These are phyloP conservation scores for Drosophila colorata DNA, from an alignment of 2,888 invertebrate genomes.

Conservation along the genomic window DNA sequence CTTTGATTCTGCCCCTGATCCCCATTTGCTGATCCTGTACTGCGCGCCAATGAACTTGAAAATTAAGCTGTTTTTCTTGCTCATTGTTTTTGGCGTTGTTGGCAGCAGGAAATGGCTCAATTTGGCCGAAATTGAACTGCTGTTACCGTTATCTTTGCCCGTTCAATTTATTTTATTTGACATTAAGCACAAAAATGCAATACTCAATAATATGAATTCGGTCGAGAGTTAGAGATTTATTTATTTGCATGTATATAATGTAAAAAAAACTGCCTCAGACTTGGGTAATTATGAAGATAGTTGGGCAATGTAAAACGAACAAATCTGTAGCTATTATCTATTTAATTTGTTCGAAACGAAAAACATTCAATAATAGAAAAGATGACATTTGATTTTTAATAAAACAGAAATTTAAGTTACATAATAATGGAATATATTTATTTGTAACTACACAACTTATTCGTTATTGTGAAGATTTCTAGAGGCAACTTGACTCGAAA, in stretches of 20 bases:
- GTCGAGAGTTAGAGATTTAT: too few species aligned
- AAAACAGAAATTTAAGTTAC: too few species aligned
- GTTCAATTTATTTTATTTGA: neutral
- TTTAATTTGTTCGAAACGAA: too few species aligned
- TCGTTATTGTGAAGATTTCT: neutral
- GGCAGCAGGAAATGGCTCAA: conserved; percentile 22
- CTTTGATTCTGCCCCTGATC: conserved; percentile 33
- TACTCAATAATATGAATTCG: too few species aligned
- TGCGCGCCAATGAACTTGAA: conserved; percentile 62
- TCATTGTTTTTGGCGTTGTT: conserved; percentile 18
- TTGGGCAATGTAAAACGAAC: too few species aligned
- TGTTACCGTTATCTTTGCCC: neutral
- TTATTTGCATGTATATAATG: too few species aligned
- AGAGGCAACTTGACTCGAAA: neutral
- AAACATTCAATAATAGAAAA: too few species aligned
- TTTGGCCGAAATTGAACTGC: conserved; percentile 15
- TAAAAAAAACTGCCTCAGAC: too few species aligned
- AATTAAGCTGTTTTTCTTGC: conserved; percentile 36
- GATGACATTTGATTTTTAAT: too few species aligned
- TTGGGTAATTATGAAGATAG: too few species aligned
- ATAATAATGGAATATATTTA: neutral
- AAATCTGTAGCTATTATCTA: too few species aligned
- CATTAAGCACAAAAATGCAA: conserved; percentile 2
- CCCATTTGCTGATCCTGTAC: conserved; percentile 33
- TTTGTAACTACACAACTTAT: neutral